Percentiles rank a stretch among this genome's conserved stretches.
These are phyloP conservation scores for Eremophila alpestris DNA, from an alignment of 2,797 vertebrate genomes.

Conservation along the genomic window DNA sequence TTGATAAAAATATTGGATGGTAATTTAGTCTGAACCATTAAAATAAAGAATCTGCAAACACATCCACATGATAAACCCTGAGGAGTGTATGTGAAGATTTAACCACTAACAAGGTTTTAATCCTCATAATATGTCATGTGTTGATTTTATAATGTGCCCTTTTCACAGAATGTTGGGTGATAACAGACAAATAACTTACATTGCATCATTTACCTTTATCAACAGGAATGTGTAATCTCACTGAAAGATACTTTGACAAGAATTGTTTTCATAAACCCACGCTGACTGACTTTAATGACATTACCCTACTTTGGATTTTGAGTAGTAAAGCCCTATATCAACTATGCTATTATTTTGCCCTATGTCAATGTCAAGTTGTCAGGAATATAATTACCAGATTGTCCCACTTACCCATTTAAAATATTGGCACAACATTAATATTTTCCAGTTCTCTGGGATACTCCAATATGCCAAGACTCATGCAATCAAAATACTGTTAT, in stretches of 20 bases:
- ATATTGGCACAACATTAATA: neutral
- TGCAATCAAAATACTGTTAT: neutral
- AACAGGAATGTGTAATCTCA: neutral
- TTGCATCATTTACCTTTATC: slow-evolving; percentile 6
- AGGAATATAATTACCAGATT: neutral
- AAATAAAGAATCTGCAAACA: neutral
- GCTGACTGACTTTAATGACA: slow-evolving; percentile 1
- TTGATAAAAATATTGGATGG: neutral
- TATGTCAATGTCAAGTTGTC: slow-evolving; percentile 21
- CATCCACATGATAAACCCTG: neutral
- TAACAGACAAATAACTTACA: neutral
- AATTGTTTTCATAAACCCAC: slow-evolving; percentile 25
- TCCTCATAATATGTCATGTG: neutral
- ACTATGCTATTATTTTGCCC: neutral
- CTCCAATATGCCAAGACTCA: neutral
- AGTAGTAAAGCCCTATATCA: slow-evolving; percentile 4
- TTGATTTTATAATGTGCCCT: neutral
- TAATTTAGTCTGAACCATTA: neutral
- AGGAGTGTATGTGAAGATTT: neutral
- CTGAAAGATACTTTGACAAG: neutral
- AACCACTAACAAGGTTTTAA: neutral
- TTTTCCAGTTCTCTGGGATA: neutral
- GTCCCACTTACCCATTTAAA: neutral
- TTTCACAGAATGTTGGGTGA: neutral
- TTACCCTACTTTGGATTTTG: slow-evolving; percentile 5